Base-by-base conservation (phyloP, 1,140 invertebrate genomes). In the Acromyrmex charruanus region DNA sequence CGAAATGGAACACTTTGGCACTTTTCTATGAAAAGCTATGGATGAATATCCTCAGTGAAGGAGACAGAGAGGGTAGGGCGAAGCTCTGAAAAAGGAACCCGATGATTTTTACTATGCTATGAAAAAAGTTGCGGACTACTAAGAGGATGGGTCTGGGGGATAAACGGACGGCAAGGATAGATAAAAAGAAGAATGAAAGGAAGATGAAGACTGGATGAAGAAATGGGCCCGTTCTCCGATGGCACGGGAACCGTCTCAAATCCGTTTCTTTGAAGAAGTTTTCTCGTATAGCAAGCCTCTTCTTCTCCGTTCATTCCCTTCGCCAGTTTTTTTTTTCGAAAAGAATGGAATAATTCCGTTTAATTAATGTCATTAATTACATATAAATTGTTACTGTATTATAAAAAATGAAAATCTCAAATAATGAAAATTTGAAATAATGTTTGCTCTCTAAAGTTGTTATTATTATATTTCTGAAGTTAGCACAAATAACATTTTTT, bases 211-310 rank as follows among this genome's bases (percentile, higher is more conserved):
- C 71, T 77, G 77, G 63, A 82, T 81, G 84, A 68, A 77, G 85
- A 86, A 88, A 79, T 66, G 69, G 75, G 25, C 58, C 82, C 82
- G 84, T 88, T 75, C 74, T 53, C 44, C 63, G 77, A 55, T 86
- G 65, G 90, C 81, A 88, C 91, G 88, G 91, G 89, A 89, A 92
- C 90, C 92, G 92, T 92, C 88, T 92, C 92, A 87, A 92, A 92
- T 92, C 88, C 85, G 85, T 85, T 89, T 86, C 85, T 91, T 91
- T 80, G 81, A 90, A 91, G 77, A 88, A 75, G 61, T 86, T 82
- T 63, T 63, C 77, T 61, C 59, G 6, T 39, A 72, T 51, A 71
- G 84, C 59, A 69, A 69, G 61, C 58, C 79, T 77, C 53, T 31
- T 68, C 53, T 53, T 53, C 61, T 79, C n/a, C n/a, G 12, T 31